Evolutionary conservation across 2,797 vertebrate genomes (phyloP), one percentile per base, ranked within the genome.

Genomic region (Anguilla pacifica): DNA sequence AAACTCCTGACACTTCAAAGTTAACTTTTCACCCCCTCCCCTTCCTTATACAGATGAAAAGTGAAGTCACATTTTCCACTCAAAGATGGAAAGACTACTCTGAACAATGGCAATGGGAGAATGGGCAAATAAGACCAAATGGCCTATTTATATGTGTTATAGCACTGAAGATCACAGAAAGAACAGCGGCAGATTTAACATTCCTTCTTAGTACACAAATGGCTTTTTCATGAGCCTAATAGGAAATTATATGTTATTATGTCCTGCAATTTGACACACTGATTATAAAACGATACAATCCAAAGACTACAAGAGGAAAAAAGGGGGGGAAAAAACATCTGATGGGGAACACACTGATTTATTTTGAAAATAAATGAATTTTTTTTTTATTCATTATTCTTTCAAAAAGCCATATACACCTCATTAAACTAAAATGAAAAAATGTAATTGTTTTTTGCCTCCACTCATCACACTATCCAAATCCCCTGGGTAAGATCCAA

Each of bases 191-290:
- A 13, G 67, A 88, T 87, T 88, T 91, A 39, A 72, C 85, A 43
- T 86, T 91, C 85, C 85, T 64, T 49, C 87, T 72, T 82, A n/a
- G 74, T 87, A 87, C 84, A 43, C 87, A 91, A 90, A 92, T 92
- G 88, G 84, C 89, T 92, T 92, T 91, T 92, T 92, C 91, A 90
- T 89, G 88, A 92, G 87, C 88, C 88, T 92, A 91, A 92, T 91
- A 92, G 90, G 91, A 91, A 93, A 93, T 90, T 92, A 92, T 84
- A 87, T 89, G 89, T 87, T 89, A 92, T 92, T 92, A 93, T 90
- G 88, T 89, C 86, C 88, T 84, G 79, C 83, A 70, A 87, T 89
- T 90, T 90, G 89, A 91, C 90, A 92, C 88, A 67, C 91, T 91
- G 90, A 91, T 92, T 91, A 91, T 89, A 88, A 90, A 92, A 91